Evolutionary conservation across 1,140 invertebrate genomes (phyloP).

Genomic region (Tetragnatha versicolor): DNA sequence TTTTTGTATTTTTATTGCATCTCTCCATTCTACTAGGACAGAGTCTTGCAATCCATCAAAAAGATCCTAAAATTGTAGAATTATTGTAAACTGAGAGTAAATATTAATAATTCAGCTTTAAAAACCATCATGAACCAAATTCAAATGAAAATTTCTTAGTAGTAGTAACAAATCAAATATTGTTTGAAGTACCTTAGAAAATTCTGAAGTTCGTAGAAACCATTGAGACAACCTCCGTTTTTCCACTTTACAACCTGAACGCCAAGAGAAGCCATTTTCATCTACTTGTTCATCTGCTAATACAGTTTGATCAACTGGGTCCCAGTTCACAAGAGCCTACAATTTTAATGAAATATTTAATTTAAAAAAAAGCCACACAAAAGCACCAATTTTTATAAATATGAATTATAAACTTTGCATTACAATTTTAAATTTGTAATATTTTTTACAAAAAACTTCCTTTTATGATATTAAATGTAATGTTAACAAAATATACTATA

Average conservation of each 20-base stretch:
- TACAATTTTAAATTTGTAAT: too few species aligned
- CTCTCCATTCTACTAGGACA: slow-evolving; percentile 70
- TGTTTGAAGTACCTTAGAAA: slow-evolving; percentile 87
- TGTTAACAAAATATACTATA: too few species aligned
- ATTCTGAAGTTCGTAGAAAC: slow-evolving; percentile 92
- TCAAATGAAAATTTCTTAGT: background rate
- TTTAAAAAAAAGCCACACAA: background rate
- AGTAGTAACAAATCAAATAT: too few species aligned
- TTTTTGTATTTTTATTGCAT: slow-evolving; percentile 88
- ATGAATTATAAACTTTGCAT: too few species aligned
- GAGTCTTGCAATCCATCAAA: slow-evolving; percentile 77
- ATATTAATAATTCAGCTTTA: background rate
- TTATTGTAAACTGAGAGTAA: background rate
- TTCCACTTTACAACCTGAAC: slow-evolving; percentile 94
- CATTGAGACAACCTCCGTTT: slow-evolving; percentile 90
- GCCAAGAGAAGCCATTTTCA: slow-evolving; percentile 88
- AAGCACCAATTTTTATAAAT: slow-evolving; percentile 44
- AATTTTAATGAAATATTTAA: slow-evolving; percentile 15
- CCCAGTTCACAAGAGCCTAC: slow-evolving; percentile 94
- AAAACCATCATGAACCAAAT: background rate
- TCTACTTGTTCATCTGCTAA: slow-evolving; percentile 98
- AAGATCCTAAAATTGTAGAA: slow-evolving; percentile 63
- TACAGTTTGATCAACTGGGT: slow-evolving; percentile 97
- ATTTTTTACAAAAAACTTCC: too few species aligned
- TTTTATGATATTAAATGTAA: too few species aligned